Evolutionary conservation across 2,888 invertebrate genomes (phyloP).

Genomic region (Dasysyrphus tricinctus): DNA sequence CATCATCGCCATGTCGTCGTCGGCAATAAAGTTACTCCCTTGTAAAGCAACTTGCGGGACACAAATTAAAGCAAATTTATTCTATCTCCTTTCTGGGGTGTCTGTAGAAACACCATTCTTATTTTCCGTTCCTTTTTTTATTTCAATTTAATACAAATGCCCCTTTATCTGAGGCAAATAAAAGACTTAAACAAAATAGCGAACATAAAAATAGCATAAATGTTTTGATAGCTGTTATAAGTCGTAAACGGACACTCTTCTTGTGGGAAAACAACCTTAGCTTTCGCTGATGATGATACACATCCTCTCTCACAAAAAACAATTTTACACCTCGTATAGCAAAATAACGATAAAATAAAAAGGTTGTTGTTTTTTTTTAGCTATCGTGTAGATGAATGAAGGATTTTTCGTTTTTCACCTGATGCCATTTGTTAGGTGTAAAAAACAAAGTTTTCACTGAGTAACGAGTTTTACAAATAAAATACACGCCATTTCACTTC

Average conservation of each 20-base stretch:
- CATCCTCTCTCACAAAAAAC: not conserved
- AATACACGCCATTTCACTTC: constrained; percentile 30
- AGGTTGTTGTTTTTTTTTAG: not conserved
- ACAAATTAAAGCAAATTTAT: constrained; percentile 40
- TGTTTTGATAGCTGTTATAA: constrained; percentile 39
- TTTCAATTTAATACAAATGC: constrained; percentile 35
- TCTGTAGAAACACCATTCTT: not conserved
- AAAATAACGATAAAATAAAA: constrained; percentile 17
- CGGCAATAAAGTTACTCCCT: not conserved
- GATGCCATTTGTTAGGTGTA: not conserved
- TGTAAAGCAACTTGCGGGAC: constrained; percentile 16
- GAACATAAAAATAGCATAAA: constrained; percentile 48
- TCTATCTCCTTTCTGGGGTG: constrained; percentile 12
- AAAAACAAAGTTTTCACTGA: constrained; percentile 1
- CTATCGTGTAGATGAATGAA: not conserved
- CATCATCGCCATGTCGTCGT: constrained; percentile 12
- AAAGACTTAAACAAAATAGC: constrained; percentile 30
- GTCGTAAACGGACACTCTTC: constrained; percentile 46
- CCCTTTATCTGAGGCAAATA: constrained; percentile 22
- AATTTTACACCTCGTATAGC: constrained; percentile 38
- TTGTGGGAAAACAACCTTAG: constrained; percentile 16
- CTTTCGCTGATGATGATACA: not conserved
- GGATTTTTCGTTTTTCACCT: constrained; percentile 15
- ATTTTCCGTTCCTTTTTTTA: not conserved
- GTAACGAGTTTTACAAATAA: constrained; percentile 15